phyloP scores from a whole-genome alignment of 2,888 invertebrate genomes.

The Argynnis bischoffii region DNA sequence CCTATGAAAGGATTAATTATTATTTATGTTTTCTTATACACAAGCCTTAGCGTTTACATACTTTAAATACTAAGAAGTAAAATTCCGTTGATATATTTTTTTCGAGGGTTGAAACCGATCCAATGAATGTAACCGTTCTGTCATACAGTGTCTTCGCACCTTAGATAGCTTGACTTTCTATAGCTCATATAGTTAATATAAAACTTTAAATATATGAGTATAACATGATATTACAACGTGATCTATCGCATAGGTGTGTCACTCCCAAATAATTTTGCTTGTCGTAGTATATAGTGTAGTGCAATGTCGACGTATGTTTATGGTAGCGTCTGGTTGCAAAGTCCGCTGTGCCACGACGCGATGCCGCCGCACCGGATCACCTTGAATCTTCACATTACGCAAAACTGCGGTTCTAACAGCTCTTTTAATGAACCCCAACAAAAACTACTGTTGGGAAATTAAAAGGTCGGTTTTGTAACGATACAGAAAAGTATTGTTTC shows the following conservation, averaged over 20 bases:
- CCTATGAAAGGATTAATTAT: too few species aligned
- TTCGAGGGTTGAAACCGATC: not conserved
- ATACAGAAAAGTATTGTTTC: constrained; percentile 26
- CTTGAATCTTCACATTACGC: constrained; percentile 70
- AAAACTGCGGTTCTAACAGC: constrained; percentile 53
- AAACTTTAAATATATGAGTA: too few species aligned
- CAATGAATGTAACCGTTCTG: not conserved
- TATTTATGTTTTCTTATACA: too few species aligned
- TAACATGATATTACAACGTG: not conserved
- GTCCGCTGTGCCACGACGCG: constrained; percentile 43
- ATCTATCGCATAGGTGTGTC: not conserved
- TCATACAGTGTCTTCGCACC: not conserved
- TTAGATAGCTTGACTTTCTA: too few species aligned
- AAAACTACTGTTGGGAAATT: constrained; percentile 44
- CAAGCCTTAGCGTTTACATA: too few species aligned
- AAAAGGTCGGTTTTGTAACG: constrained; percentile 44
- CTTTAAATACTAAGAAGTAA: too few species aligned
- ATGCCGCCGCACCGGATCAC: constrained; percentile 66
- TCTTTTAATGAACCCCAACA: constrained; percentile 43
- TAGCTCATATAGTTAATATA: too few species aligned
- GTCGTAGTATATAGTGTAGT: constrained; percentile 6
- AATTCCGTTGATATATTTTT: not conserved
- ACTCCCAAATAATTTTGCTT: not conserved
- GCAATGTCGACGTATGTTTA: constrained; percentile 21
- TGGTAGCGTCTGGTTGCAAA: constrained; percentile 35